Evolutionary conservation across 2,888 invertebrate species (phyloP), one percentile per base, ranked within the genome.

Genomic region (Polydrusus pterygomalis): DNA sequence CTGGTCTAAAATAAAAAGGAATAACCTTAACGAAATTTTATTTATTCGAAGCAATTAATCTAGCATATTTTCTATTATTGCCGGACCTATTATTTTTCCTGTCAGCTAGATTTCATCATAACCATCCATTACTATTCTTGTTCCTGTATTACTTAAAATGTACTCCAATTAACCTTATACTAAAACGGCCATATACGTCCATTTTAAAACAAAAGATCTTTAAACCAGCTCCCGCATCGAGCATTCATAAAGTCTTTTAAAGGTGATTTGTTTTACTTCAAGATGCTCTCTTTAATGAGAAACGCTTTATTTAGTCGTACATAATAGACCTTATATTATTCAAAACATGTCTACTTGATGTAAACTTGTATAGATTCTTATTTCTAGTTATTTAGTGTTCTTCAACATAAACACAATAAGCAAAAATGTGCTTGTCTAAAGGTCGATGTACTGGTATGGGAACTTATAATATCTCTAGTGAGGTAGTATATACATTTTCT

Each of bases 141-240:
- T 75, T 75, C 70, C 67, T 71, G 75, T 75, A 71, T 75, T 75
- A 75, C 70, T 75, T 69, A 75, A 75, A 71, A 75, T 64, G 75
- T 75, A 67, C 70, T 70, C 65, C 71, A 71, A 75, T 75, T 75
- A 75, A 75, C 65, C 67, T 65, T 70, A 65, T 71, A 62, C 65
- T 70, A 60, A 75, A 75, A 17, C 67, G 20, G 2, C 70, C 71
- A 71, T 75, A 71, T 74, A 74, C 70, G 74, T 68, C 38, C 25
- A 62, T 63, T 56, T 73, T 40, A 74, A 69, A 70, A 74, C 74
- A 74, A 74, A 74, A 74, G 74, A 62, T 64, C 64, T 63, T 49
- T 45, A 58, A 73, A 60, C 63, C 56, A 70, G 70, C 71, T 70
- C 60, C 60, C 15, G 62, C 70, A 60, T 69, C 51, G 62, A 40